Evolutionary conservation across 2,113 vertebrate genomes (phyloP).

Genomic region (Corydoras maculifer): DNA sequence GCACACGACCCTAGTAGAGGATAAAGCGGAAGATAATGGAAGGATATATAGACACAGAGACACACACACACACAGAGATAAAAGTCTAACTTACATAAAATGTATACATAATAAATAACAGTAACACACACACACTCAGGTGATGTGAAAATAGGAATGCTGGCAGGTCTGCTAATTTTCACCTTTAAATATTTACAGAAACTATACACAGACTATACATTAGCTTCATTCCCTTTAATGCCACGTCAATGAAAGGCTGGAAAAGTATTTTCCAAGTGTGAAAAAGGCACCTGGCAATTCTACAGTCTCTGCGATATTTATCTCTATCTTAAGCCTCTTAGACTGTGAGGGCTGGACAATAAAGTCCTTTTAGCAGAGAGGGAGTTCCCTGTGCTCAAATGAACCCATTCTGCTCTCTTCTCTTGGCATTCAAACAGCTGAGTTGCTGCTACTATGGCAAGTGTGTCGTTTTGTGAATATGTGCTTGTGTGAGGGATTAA

Average conservation of each 20-base stretch:
- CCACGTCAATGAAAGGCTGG: conserved; percentile 38
- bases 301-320: conserved; percentile 32
- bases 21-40: too few species aligned
- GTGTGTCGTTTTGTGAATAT: conserved; percentile 14
- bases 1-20: too few species aligned
- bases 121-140: too few species aligned
- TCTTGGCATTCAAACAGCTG: conserved; percentile 6
- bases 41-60: too few species aligned
- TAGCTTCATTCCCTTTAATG: conserved; percentile 4
- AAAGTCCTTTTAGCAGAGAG: conserved; percentile 54
- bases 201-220: conserved; percentile 13
- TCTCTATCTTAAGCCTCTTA: conserved; percentile 30
- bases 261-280: conserved; percentile 45
- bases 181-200: conserved; percentile 18
- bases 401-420: conserved; percentile 38
- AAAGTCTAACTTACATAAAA: too few species aligned
- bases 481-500: conserved; percentile 9
- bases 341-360: conserved; percentile 48
- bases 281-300: conserved; percentile 42
- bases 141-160: too few species aligned
- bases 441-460: conserved; percentile 24
- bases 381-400: conserved; percentile 52
- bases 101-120: too few species aligned
- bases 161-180: not conserved
- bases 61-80: too few species aligned